phyloP scores from a whole-genome alignment of 2,797 vertebrate genomes.

The Hipposideros larvatus region DNA sequence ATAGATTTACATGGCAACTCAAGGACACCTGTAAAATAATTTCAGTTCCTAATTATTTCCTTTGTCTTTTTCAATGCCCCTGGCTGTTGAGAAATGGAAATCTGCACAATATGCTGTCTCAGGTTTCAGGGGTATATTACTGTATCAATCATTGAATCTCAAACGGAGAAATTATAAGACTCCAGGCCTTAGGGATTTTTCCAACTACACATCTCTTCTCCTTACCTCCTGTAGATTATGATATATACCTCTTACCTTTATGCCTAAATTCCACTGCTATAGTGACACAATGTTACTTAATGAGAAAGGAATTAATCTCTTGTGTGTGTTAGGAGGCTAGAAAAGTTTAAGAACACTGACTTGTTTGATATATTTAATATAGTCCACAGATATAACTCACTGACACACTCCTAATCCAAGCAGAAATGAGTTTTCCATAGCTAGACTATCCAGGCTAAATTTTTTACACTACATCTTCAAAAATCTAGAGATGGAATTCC shows the following conservation, averaged over 20 bases:
- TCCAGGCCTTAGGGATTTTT: neutral
- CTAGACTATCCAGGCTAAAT: neutral
- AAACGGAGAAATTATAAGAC: neutral
- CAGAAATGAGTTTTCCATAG: constrained; percentile 20
- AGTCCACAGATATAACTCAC: neutral
- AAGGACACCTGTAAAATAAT: constrained; percentile 40
- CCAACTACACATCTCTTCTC: neutral
- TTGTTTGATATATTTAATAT: neutral
- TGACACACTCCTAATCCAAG: neutral
- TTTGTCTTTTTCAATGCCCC: neutral
- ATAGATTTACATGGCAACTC: constrained; percentile 4
- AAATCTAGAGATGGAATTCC: neutral
- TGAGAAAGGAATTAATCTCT: neutral
- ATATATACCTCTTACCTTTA: neutral
- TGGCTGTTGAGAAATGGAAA: neutral
- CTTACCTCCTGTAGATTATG: neutral
- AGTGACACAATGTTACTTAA: neutral
- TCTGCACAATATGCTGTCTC: neutral
- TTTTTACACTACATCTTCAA: neutral
- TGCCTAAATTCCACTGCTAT: neutral
- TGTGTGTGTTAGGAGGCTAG: neutral
- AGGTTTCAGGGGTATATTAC: neutral
- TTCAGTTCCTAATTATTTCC: constrained; percentile 4
- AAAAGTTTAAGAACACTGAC: neutral
- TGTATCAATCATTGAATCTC: neutral